Evolutionary conservation across 2,113 vertebrate species (phyloP).

Genomic region (Suncus etruscus): DNA sequence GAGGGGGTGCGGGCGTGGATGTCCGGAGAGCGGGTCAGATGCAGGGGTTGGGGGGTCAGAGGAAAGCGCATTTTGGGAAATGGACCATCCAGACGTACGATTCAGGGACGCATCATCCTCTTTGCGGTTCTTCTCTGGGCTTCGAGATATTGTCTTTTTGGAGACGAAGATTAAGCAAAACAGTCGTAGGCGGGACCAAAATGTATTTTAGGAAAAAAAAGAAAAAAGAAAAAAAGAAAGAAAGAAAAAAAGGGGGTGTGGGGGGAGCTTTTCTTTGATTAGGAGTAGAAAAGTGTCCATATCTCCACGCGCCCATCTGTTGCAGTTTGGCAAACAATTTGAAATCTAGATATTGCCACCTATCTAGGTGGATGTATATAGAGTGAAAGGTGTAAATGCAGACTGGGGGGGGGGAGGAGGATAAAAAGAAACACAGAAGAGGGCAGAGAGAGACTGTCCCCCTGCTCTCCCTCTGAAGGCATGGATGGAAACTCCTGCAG

Average conservation of each 20-base stretch:
- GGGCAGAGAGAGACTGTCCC: neutral
- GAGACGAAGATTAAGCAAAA: conserved; percentile 77
- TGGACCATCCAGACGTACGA: neutral
- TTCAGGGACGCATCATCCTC: neutral
- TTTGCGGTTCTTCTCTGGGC: conserved; percentile 62
- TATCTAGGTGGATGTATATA: conserved; percentile 68
- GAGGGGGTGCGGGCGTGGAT: conserved; percentile 14
- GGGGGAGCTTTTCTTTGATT: conserved; percentile 74
- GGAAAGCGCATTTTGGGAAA: neutral
- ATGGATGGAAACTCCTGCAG: conserved; percentile 25
- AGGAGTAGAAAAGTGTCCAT: conserved; percentile 78
- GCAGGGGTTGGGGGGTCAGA: neutral
- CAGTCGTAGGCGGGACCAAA: conserved; percentile 75
- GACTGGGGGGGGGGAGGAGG: conserved; percentile 68
- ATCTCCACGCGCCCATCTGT: conserved; percentile 85
- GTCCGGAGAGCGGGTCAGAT: neutral
- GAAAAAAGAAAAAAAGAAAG: conserved; percentile 46
- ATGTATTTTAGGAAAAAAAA: conserved; percentile 78
- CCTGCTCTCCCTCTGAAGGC: neutral
- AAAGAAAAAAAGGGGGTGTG: too few relatives aligned
- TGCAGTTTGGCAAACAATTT: conserved; percentile 84
- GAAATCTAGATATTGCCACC: conserved; percentile 69
- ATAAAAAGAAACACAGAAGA: neutral
- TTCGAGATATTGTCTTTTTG: conserved; percentile 68
- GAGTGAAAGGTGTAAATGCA: conserved; percentile 63